A percentile compares a stretch with the other conserved stretches of the same genome.
Evolutionary conservation across 64 coral and sea anemone genomes (phyloP).

Genomic region (Montipora efflorescens): DNA sequence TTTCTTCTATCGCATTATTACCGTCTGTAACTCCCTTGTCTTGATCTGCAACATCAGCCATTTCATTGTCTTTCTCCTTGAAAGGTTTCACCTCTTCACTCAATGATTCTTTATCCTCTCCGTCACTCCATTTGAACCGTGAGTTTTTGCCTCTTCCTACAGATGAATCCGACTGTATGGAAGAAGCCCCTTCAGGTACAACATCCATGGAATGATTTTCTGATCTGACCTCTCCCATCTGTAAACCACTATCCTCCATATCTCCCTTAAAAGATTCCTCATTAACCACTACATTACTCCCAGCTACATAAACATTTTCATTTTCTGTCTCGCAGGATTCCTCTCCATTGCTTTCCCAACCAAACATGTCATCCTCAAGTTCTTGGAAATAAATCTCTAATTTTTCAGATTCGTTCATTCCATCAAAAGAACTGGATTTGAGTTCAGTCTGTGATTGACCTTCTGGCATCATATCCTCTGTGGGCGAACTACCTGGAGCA

Average conservation of each 20-base stretch:
- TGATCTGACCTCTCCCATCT: neutral
- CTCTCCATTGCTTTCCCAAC: conserved; percentile 70
- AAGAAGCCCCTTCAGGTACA: neutral
- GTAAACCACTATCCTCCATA: neutral
- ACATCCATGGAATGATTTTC: neutral
- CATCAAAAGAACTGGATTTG: neutral
- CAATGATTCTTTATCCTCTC: neutral
- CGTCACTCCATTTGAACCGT: too few relatives aligned
- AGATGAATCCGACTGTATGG: neutral
- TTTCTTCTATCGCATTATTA: neutral
- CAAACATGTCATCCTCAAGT: conserved; percentile 94
- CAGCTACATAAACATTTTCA: neutral
- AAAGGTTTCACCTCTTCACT: too few relatives aligned
- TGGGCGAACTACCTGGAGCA: neutral
- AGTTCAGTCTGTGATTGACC: neutral
- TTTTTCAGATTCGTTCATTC: conserved; percentile 6
- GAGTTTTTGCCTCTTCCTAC: neutral
- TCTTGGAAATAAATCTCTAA: conserved; percentile 81
- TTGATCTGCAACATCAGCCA: neutral
- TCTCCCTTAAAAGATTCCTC: neutral
- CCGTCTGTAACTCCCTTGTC: neutral
- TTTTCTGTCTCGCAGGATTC: neutral
- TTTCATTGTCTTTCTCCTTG: too few relatives aligned
- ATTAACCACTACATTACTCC: neutral
- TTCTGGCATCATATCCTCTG: neutral